These are phyloP conservation scores for Pontoporia blainvillei DNA, from an alignment of 2,113 vertebrate genomes.

Conservation along the genomic window DNA sequence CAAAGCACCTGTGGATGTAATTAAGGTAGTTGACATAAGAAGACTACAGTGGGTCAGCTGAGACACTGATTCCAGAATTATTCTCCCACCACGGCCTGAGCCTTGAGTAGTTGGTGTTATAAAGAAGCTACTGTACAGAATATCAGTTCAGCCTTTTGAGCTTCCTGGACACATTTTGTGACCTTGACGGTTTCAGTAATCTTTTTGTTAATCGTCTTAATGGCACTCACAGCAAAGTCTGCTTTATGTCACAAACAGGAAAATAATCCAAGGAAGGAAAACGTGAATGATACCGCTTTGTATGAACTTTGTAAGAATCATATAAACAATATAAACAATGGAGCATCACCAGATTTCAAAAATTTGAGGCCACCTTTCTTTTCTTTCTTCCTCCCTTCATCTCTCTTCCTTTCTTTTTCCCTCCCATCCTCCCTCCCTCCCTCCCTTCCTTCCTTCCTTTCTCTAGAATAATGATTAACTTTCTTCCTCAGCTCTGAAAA, in stretches of 20 bases:
- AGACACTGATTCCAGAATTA: not conserved
- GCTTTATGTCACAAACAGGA: not conserved
- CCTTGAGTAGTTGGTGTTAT: not conserved
- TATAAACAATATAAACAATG: not conserved
- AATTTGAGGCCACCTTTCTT: not conserved
- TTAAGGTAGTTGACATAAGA: not conserved
- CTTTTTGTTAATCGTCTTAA: not conserved
- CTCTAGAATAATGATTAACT: not conserved
- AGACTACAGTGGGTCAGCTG: accelerated
- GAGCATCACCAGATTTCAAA: not conserved
- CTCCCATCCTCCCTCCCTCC: not conserved
- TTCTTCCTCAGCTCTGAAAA: not conserved
- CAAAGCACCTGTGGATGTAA: not conserved
- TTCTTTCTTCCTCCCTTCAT: not conserved
- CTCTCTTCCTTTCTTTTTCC: no score
- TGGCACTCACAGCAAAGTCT: not conserved
- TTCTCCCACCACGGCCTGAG: not conserved
- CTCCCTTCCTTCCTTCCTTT: accelerated
- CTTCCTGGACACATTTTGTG: not conserved
- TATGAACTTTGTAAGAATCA: not conserved
- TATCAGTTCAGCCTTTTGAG: not conserved
- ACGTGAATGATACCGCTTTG: accelerated
- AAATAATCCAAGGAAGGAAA: not conserved
- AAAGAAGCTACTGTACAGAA: not conserved
- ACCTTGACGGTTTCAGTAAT: not conserved